Percentiles rank a stretch among this genome's conserved stretches.
Conservation (phyloP, 2,888 invertebrate genomes). For the Tanytarsus gracilentus region DNA sequence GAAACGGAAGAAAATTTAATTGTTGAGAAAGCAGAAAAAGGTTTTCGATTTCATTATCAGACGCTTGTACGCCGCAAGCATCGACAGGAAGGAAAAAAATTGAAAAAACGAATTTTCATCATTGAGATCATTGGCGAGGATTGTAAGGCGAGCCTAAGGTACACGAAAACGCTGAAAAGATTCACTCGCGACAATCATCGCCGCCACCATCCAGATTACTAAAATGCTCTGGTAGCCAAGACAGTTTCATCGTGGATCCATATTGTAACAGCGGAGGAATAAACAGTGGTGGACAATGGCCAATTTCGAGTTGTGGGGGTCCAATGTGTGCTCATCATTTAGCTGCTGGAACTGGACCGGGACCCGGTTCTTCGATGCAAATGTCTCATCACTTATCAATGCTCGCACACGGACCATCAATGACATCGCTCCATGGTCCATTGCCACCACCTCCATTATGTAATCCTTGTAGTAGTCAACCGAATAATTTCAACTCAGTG, state of each 20-base stretch:
- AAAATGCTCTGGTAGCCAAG: conserved; percentile 47
- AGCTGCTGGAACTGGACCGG: no score
- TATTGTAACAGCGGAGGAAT: conserved; percentile 39
- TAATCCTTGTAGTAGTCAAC: conserved; percentile 41
- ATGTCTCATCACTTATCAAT: conserved; percentile 29
- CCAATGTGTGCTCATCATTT: conserved; percentile 38
- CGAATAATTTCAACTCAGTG: conserved; percentile 40
- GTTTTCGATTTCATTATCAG: no score
- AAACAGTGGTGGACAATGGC: conserved; percentile 38
- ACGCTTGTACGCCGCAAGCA: no score
- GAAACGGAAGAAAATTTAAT: no score
- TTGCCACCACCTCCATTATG: conserved; percentile 43
- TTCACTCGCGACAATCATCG: conserved; percentile 45
- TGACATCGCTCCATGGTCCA: conserved; percentile 36
- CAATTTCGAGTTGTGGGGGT: conserved; percentile 36
- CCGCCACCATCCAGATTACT: conserved; percentile 42
- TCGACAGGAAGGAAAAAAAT: no score
- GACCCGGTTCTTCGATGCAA: conserved; percentile 32
- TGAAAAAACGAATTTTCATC: background rate
- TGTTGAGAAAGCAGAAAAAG: no score
- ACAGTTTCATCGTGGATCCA: conserved; percentile 44
- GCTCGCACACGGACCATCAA: conserved; percentile 36
- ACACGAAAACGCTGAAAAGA: no score
- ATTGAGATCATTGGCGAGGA: background rate
- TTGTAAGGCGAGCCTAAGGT: background rate